Conservation (phyloP, 2,113 vertebrate genomes). For the Sinocyclocheilus maitianheensis region DNA sequence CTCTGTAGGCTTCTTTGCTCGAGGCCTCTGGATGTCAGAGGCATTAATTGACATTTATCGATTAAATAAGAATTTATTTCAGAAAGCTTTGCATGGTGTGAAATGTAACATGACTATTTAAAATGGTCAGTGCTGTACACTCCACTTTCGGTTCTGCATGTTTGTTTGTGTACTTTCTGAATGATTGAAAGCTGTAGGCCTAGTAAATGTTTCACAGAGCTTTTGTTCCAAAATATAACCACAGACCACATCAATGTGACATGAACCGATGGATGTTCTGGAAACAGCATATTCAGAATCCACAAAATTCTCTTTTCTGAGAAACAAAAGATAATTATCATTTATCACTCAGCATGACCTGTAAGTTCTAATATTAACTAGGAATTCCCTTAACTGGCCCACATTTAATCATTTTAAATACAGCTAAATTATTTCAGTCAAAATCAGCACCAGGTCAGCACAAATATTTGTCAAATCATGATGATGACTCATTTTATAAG, state of each 20-base stretch:
- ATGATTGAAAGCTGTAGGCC: background rate
- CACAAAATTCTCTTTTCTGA: background rate
- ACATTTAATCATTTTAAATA: background rate
- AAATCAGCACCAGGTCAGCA: constrained; percentile 8
- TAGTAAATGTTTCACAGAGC: background rate
- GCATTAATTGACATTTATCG: background rate
- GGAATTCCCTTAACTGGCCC: background rate
- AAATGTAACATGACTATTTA: background rate
- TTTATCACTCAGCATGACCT: background rate
- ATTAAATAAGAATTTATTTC: background rate
- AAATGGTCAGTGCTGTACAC: background rate
- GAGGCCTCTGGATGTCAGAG: no score
- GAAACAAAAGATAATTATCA: background rate
- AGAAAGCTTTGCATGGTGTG: background rate
- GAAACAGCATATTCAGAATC: background rate
- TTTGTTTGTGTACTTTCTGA: background rate
- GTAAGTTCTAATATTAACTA: background rate
- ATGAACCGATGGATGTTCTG: background rate
- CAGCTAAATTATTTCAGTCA: background rate
- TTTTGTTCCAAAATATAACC: background rate
- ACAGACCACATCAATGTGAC: background rate
- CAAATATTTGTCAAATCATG: background rate
- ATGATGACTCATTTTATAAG: background rate
- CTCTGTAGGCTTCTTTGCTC: no score
- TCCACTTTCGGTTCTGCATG: background rate